Percentiles rank a stretch among this genome's conserved stretches.
Conservation (phyloP, 2,797 vertebrate genomes). For the Platalea minor region DNA sequence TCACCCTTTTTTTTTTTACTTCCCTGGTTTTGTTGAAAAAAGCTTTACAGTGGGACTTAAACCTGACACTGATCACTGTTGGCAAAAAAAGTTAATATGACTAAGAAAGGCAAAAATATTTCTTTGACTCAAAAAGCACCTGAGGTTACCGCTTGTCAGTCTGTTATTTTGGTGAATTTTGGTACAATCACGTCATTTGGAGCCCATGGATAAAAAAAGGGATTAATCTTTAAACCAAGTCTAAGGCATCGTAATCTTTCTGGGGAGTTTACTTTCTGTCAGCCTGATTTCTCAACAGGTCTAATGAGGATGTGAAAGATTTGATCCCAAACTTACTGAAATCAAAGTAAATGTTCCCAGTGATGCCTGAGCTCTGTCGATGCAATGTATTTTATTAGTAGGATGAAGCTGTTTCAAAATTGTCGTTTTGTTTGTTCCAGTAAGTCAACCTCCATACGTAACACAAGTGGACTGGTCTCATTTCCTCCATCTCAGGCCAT, state of each 20-base stretch:
- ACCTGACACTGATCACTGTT: background rate
- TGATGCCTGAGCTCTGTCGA: background rate
- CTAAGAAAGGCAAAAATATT: background rate
- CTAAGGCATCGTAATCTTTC: background rate
- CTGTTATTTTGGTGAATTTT: background rate
- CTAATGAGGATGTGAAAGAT: background rate
- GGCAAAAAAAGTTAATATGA: background rate
- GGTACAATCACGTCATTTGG: background rate
- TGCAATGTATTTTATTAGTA: background rate
- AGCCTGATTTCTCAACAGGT: background rate
- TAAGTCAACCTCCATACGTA: background rate
- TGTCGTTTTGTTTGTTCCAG: background rate
- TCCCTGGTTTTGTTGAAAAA: background rate
- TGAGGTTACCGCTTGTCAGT: background rate
- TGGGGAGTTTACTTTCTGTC: background rate
- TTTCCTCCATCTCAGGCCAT: background rate
- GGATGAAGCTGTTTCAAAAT: background rate
- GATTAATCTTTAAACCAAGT: background rate
- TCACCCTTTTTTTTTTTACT: background rate
- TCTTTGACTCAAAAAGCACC: background rate
- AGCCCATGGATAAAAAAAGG: background rate
- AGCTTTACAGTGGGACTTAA: background rate
- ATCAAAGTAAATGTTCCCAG: background rate
- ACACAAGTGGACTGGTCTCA: background rate
- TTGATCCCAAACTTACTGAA: background rate